Conservation (phyloP, 2,888 invertebrate species). For the Tridacna crocea region DNA sequence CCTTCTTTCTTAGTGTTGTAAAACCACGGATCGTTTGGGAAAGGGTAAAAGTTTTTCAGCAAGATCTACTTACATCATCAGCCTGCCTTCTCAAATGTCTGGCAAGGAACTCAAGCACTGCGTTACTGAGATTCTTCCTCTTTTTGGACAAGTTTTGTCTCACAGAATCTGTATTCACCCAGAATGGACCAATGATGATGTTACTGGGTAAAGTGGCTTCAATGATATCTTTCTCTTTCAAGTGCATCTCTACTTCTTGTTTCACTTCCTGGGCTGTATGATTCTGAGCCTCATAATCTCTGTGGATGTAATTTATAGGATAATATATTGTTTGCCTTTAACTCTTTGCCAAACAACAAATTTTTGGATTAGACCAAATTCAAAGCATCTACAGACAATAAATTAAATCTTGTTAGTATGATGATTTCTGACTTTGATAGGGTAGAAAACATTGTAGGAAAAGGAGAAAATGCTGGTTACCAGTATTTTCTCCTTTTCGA, state of each 20-base stretch:
- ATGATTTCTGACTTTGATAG: too few species aligned
- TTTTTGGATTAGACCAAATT: too few species aligned
- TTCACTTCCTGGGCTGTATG: constrained; percentile 89
- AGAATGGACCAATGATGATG: constrained; percentile 92
- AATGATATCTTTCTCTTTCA: constrained; percentile 88
- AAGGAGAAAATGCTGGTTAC: too few species aligned
- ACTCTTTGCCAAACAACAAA: too few species aligned
- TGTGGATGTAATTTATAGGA: constrained; percentile 29
- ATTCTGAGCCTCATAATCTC: constrained; percentile 85
- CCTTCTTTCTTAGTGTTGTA: too few species aligned
- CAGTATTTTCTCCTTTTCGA: too few species aligned
- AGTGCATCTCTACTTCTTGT: constrained; percentile 89
- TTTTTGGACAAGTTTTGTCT: constrained; percentile 89
- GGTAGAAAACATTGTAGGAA: too few species aligned
- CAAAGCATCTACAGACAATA: too few species aligned
- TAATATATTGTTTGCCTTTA: neutral
- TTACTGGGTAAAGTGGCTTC: constrained; percentile 89
- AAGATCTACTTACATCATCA: constrained; percentile 86
- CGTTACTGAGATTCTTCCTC: constrained; percentile 88
- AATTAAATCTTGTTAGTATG: too few species aligned
- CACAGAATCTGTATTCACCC: constrained; percentile 88
- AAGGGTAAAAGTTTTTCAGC: neutral
- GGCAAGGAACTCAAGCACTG: constrained; percentile 90
- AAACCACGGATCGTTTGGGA: neutral
- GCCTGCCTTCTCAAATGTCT: constrained; percentile 88